Evolutionary conservation across 2,888 invertebrate species (phyloP).

Genomic region (Eupithecia pulchellata): DNA sequence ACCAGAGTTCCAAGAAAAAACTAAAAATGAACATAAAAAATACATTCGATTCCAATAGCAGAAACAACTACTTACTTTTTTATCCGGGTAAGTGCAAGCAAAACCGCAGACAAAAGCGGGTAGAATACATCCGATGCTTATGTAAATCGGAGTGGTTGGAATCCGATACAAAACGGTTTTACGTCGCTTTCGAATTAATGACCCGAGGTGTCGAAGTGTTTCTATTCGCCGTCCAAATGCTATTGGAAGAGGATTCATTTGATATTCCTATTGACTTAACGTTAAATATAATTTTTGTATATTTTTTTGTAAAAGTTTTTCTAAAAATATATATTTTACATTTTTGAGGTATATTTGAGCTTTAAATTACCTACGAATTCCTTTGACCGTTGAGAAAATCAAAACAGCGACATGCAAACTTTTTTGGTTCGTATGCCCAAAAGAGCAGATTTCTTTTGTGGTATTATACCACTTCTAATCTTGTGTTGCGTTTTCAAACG

Average conservation of each 20-base stretch:
- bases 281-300: neutral
- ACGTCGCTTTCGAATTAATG: conserved; percentile 58
- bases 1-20: neutral
- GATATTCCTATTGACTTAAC: conserved; percentile 6
- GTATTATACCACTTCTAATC: no score
- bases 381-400: neutral
- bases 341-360: neutral
- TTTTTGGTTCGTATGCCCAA: no score
- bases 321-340: neutral
- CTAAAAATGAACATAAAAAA: neutral
- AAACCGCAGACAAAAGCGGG: conserved; percentile 13
- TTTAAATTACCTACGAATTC: neutral
- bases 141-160: conserved; percentile 52
- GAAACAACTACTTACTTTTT: neutral
- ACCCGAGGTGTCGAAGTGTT: conserved; percentile 52
- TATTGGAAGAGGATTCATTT: conserved; percentile 2
- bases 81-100: conserved; percentile 3
- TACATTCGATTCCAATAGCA: neutral
- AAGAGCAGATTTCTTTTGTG: no score
- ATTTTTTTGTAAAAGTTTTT: neutral
- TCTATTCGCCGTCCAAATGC: conserved; percentile 46
- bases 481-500: no score
- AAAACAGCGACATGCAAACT: neutral
- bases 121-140: conserved; percentile 48
- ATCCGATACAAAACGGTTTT: conserved; percentile 57